Conservation (phyloP, 2,113 vertebrate species). For the Erpornis zantholeuca region DNA sequence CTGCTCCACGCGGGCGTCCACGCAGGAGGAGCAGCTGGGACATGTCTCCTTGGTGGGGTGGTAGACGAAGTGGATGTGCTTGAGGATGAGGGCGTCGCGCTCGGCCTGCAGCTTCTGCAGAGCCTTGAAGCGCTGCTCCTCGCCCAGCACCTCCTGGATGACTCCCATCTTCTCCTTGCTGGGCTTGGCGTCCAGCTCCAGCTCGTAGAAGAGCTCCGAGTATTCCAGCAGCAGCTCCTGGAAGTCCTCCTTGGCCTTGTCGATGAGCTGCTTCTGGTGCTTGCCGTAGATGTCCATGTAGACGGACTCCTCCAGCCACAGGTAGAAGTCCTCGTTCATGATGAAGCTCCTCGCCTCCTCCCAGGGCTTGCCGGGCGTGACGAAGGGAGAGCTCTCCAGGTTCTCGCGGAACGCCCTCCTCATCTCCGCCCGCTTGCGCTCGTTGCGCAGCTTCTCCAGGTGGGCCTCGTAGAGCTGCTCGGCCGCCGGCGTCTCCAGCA, state of each 20-base stretch:
- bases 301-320: constrained; percentile 89
- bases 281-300: constrained; percentile 93
- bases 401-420: constrained; percentile 88
- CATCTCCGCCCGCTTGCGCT: constrained; percentile 88
- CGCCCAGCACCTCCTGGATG: constrained; percentile 92
- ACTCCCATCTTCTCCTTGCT: constrained; percentile 99
- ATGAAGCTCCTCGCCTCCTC: constrained; percentile 96
- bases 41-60: constrained; percentile 97
- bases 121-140: constrained; percentile 93
- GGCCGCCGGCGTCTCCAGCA: constrained; percentile 84
- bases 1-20: constrained; percentile 90
- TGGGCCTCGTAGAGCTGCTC: constrained; percentile 85
- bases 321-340: constrained; percentile 95
- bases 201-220: constrained; percentile 96
- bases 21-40: constrained; percentile 84
- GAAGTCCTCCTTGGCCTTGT: constrained; percentile 94
- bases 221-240: constrained; percentile 96
- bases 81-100: constrained; percentile 93
- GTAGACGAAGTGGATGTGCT: constrained; percentile 98
- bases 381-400: constrained; percentile 86
- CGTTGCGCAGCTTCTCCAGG: constrained; percentile 85
- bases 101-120: constrained; percentile 95
- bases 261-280: constrained; percentile 96
- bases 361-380: constrained; percentile 95
- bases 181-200: constrained; percentile 95